These are phyloP conservation scores for Leptogaster cylindrica DNA, from an alignment of 2,888 invertebrate genomes.

Conservation along the genomic window DNA sequence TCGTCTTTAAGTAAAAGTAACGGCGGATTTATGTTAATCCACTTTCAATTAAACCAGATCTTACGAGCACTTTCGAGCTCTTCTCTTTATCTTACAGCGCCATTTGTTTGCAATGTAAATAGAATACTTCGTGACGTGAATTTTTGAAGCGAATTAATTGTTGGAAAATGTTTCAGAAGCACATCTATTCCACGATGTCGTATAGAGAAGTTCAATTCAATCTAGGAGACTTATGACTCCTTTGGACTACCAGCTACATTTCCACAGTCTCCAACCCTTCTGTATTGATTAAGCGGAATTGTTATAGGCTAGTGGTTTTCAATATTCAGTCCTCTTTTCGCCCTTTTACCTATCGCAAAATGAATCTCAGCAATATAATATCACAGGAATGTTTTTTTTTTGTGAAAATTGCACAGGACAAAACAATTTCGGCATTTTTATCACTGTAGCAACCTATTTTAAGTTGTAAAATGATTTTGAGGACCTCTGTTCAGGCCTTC, in stretches of 20 bases:
- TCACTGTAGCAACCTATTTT: slow-evolving; percentile 5
- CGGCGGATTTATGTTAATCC: slow-evolving; percentile 41
- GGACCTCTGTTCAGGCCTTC: too few species aligned
- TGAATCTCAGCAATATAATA: not conserved
- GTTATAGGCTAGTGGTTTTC: slow-evolving; percentile 17
- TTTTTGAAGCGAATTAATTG: slow-evolving; percentile 37
- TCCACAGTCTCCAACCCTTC: not conserved
- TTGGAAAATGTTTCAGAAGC: slow-evolving; percentile 33
- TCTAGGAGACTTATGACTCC: not conserved
- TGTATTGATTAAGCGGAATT: slow-evolving; percentile 22
- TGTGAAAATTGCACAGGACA: slow-evolving; percentile 10
- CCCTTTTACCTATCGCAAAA: slow-evolving; percentile 4
- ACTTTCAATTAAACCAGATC: slow-evolving; percentile 42
- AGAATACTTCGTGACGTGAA: slow-evolving; percentile 35
- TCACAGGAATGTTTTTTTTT: too few species aligned
- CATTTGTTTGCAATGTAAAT: slow-evolving; percentile 39
- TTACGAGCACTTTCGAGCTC: slow-evolving; percentile 40
- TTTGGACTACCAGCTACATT: slow-evolving; percentile 5
- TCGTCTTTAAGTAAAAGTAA: slow-evolving; percentile 40
- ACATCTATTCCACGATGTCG: too few species aligned
- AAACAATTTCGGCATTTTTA: slow-evolving; percentile 14
- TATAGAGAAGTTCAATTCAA: too few species aligned
- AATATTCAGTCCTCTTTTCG: slow-evolving; percentile 5
- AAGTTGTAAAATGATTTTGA: slow-evolving; percentile 1
- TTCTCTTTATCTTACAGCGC: slow-evolving; percentile 35